Evolutionary conservation across 2,113 vertebrate species (phyloP), one percentile per base, ranked within the genome.

Genomic region (Coregonus clupeaformis): DNA sequence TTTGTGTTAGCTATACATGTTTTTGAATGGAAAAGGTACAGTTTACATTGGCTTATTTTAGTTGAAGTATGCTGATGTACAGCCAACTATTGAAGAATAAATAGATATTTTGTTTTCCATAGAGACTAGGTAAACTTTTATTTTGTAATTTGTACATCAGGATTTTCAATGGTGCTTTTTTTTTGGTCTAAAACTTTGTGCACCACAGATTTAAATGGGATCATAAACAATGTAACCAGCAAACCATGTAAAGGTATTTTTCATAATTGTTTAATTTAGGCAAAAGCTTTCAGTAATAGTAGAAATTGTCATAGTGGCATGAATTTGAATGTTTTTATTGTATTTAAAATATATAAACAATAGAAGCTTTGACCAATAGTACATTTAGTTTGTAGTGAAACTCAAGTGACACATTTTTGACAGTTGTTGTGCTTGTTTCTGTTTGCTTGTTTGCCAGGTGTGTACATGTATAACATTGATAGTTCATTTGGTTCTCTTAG

Each of bases 1-100:
- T 84, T 86, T 80, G 69, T 76, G 68, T 80, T 27, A 55, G 32
- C 22, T 81, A 69, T 30, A 30, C 29, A 20, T 76, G 82, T 89
- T 73, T 76, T 32, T 42, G 6, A 32, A 32, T 24, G 30, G 22
- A 49, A 74, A 73, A 14, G 30, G 1, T 84, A 47, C 25, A 30
- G 25, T 67, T 55, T 74, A 66, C 25, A 12, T 25, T 66, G 63
- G n/a, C 29, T 78, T 86, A 32, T 67, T 67, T 67, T 20, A 6
- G 5, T 18, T 67, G 30, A 20, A 36, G 1, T 36, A 67, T 36
- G 16, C 65, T 32, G 18, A 42, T 52, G 30, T 30, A 20, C 13
- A 11, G 57, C 2, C 57, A n/a, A 75, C 82, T 82, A 83, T 77
- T 20, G 25, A 74, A 45, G 65, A 81, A 72, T 42, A 60, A 62